Evolutionary conservation across 1,140 invertebrate genomes (phyloP).

Genomic region (Temnothorax longispinosus): DNA sequence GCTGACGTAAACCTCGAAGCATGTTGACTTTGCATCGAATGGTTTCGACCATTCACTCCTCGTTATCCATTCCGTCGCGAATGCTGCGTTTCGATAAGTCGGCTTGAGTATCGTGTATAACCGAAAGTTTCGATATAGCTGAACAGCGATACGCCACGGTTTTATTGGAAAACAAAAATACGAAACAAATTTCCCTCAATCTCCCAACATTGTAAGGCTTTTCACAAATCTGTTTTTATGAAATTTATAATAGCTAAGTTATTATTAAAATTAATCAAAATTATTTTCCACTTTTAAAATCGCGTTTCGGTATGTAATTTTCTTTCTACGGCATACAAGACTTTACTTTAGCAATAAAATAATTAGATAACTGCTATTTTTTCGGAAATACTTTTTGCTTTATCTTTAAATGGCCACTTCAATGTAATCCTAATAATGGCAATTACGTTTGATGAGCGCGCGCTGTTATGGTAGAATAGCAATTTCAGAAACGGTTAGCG

Average conservation of each 20-base stretch:
- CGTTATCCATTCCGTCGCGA: conserved; percentile 17
- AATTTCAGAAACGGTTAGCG: conserved; percentile 25
- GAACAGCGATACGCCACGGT: not conserved
- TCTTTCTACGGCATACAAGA: not conserved
- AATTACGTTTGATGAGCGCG: not conserved
- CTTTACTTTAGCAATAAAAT: not conserved
- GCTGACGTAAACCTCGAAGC: conserved; percentile 62
- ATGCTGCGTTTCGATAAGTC: conserved; percentile 34
- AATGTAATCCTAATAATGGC: not conserved
- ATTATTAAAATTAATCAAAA: not conserved
- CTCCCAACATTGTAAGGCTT: not conserved
- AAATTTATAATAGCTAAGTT: not conserved
- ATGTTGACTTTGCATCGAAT: conserved; percentile 50
- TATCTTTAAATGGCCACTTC: not conserved
- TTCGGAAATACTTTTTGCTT: not conserved
- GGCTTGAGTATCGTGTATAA: not conserved
- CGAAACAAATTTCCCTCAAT: not conserved
- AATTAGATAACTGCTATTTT: not conserved
- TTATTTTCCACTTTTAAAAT: not conserved
- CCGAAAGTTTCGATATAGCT: not conserved
- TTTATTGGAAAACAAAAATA: not conserved
- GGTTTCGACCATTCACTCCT: conserved; percentile 60
- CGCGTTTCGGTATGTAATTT: not conserved
- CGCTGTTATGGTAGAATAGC: not conserved
- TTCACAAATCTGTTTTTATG: not conserved